phyloP scores from a whole-genome alignment of 1,140 invertebrate species.

The Drosophila burlai region DNA sequence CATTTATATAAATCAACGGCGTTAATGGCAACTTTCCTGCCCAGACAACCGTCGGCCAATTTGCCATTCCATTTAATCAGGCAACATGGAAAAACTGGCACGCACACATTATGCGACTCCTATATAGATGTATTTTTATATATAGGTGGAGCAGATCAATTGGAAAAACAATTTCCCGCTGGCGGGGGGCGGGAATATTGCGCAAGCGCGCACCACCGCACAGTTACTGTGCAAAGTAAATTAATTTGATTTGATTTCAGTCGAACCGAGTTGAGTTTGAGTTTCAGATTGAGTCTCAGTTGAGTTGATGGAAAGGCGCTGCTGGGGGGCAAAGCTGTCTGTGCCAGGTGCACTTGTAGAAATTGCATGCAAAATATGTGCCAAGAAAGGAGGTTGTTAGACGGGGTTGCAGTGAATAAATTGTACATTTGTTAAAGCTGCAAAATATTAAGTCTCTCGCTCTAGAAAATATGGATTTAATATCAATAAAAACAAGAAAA shows the following conservation, averaged over 20 bases:
- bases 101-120: slow-evolving; percentile 28
- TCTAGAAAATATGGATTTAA: background rate
- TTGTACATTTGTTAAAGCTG: background rate
- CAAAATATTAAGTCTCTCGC: background rate
- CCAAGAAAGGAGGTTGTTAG: background rate
- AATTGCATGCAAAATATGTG: background rate
- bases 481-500: background rate
- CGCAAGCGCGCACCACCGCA: slow-evolving; percentile 54
- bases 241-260: slow-evolving; percentile 58
- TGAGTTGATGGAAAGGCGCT: slow-evolving; percentile 40
- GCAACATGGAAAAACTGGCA: slow-evolving; percentile 46
- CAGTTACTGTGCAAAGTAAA: slow-evolving; percentile 40
- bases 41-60: slow-evolving; percentile 35
- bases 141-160: slow-evolving; percentile 51
- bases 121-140: slow-evolving; percentile 6
- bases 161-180: slow-evolving; percentile 73
- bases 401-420: background rate
- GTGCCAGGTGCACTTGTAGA: slow-evolving; percentile 20
- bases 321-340: slow-evolving; percentile 10
- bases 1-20: slow-evolving; percentile 74
- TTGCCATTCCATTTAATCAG: slow-evolving; percentile 64
- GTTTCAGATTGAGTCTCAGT: background rate
- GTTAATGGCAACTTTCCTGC: slow-evolving; percentile 70
- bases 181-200: slow-evolving; percentile 54
- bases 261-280: slow-evolving; percentile 8